Conservation (phyloP, 2,888 invertebrate genomes). For the Papilio elwesi region DNA sequence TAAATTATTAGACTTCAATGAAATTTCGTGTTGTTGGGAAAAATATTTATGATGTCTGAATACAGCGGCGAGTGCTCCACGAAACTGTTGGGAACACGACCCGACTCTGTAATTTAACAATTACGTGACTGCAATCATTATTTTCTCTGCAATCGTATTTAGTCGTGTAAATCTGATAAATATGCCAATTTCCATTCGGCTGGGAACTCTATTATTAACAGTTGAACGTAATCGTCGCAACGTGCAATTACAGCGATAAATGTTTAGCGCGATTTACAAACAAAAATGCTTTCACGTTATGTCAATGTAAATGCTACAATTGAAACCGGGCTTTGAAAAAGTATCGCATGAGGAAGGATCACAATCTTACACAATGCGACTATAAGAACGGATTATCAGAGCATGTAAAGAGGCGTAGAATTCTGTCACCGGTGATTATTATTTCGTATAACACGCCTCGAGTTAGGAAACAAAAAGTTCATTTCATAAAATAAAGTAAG, state of each 20-base stretch:
- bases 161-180: slow-evolving; percentile 35
- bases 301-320: too few relatives aligned
- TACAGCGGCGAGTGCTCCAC: slow-evolving; percentile 52
- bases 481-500: too few relatives aligned
- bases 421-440: not conserved
- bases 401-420: not conserved
- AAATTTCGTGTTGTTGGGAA: slow-evolving; percentile 20
- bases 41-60: slow-evolving; percentile 44
- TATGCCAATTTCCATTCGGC: slow-evolving; percentile 10
- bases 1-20: not conserved
- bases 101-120: slow-evolving; percentile 61
- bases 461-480: too few relatives aligned
- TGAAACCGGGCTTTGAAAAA: too few relatives aligned
- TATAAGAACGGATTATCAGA: slow-evolving; percentile 10
- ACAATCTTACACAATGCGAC: not conserved
- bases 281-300: not conserved
- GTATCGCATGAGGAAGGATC: not conserved
- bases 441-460: not conserved
- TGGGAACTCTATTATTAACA: slow-evolving; percentile 12
- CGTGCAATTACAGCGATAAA: not conserved
- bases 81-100: slow-evolving; percentile 61
- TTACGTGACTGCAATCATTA: slow-evolving; percentile 71
- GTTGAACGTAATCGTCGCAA: not conserved
- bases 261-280: not conserved
- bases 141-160: slow-evolving; percentile 58